These are phyloP conservation scores for Eustalomyia histrio DNA, from an alignment of 2,888 invertebrate species.

Conservation along the genomic window DNA sequence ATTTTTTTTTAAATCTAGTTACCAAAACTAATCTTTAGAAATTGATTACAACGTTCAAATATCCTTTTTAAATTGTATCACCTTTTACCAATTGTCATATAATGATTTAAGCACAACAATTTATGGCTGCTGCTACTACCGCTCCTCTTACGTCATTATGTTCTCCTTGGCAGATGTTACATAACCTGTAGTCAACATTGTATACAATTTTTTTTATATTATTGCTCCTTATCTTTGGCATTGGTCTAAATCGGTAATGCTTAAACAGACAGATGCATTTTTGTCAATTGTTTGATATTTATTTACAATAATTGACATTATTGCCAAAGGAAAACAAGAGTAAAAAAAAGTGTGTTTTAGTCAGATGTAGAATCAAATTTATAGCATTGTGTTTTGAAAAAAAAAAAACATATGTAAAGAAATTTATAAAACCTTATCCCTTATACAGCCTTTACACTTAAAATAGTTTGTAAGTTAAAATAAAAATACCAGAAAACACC, in stretches of 20 bases:
- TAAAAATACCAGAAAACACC: no score
- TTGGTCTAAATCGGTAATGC: constrained; percentile 32
- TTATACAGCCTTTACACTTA: no score
- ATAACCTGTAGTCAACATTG: constrained; percentile 46
- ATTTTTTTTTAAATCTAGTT: background rate
- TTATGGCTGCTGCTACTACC: background rate
- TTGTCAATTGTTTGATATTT: constrained; percentile 24
- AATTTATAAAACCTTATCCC: no score
- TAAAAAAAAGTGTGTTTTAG: no score
- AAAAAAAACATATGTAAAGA: no score
- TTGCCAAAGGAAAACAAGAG: no score
- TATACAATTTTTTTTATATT: constrained; percentile 24
- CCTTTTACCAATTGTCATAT: constrained; percentile 11
- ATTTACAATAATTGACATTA: background rate
- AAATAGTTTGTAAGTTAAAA: no score
- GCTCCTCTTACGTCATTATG: constrained; percentile 4
- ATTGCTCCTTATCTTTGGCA: constrained; percentile 11
- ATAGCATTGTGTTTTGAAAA: no score
- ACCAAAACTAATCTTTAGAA: background rate
- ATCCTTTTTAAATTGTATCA: background rate
- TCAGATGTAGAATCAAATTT: no score
- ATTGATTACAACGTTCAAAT: background rate
- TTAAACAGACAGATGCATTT: constrained; percentile 46
- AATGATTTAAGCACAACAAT: constrained; percentile 1
- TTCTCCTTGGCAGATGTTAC: constrained; percentile 45